Conservation (phyloP, 2,113 vertebrate genomes). For the Ailurus styani region DNA sequence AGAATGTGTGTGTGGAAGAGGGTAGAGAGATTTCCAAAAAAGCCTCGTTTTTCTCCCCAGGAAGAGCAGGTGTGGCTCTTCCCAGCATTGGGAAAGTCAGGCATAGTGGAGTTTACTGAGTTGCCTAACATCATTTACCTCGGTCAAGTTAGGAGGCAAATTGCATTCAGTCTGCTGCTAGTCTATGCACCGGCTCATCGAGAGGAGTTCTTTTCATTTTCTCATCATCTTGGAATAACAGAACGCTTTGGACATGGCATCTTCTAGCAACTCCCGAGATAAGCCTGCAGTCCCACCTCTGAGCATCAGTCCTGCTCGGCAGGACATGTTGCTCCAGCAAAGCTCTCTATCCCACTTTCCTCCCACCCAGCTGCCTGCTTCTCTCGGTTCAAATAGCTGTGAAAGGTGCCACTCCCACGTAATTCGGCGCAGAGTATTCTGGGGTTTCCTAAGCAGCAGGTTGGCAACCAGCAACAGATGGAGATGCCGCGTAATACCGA, state of each 20-base stretch:
- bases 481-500: neutral
- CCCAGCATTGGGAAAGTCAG: neutral
- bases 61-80: neutral
- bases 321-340: neutral
- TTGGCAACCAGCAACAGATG: constrained; percentile 61
- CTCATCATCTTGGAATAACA: neutral
- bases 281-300: neutral
- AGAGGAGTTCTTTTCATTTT: neutral
- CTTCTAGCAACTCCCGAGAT: neutral
- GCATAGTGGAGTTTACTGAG: neutral
- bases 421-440: constrained; percentile 35
- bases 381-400: constrained; percentile 28
- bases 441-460: constrained; percentile 58
- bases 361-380: constrained; percentile 64
- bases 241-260: neutral
- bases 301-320: neutral
- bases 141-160: neutral
- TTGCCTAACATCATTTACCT: neutral
- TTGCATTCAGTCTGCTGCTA: neutral
- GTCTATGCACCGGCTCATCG: neutral
- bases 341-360: constrained; percentile 12
- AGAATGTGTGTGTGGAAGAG: neutral
- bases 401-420: constrained; percentile 54
- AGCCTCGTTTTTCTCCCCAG: neutral
- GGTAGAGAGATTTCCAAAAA: neutral